Evolutionary conservation across 2,113 vertebrate genomes (phyloP).

Genomic region (Spheniscus mendiculus): DNA sequence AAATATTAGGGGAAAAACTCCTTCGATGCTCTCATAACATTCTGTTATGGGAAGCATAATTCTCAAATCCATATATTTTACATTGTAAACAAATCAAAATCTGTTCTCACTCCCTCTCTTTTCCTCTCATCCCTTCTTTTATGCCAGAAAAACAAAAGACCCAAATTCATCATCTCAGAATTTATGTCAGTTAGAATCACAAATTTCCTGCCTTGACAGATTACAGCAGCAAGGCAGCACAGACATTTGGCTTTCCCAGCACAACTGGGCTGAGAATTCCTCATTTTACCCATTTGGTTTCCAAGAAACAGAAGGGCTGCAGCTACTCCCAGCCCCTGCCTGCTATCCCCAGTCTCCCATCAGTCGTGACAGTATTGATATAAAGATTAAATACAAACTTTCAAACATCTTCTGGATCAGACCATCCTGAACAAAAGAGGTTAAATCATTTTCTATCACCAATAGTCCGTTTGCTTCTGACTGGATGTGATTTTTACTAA

Average conservation of each 20-base stretch:
- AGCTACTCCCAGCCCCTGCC: slow-evolving; percentile 30
- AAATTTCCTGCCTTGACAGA: slow-evolving; percentile 7
- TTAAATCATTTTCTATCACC: neutral
- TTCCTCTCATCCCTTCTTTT: neutral
- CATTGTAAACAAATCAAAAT: neutral
- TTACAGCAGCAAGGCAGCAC: slow-evolving; percentile 14
- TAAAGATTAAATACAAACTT: slow-evolving; percentile 27
- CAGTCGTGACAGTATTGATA: neutral
- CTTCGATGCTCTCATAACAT: neutral
- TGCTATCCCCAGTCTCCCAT: neutral
- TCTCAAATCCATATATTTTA: neutral
- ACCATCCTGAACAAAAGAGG: neutral
- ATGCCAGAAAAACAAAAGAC: neutral
- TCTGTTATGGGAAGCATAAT: neutral
- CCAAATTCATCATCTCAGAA: neutral
- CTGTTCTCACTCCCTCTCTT: neutral
- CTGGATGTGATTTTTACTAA: neutral
- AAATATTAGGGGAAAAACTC: neutral
- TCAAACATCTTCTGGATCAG: slow-evolving; percentile 20
- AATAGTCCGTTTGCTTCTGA: neutral
- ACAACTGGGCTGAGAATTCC: slow-evolving; percentile 24
- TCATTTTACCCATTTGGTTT: slow-evolving; percentile 27
- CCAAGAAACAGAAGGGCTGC: slow-evolving; percentile 46
- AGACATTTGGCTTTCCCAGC: slow-evolving; percentile 37
- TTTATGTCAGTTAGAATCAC: neutral